Conservation (phyloP, 2,797 vertebrate species). For the Enteromius thamalakanensis region DNA sequence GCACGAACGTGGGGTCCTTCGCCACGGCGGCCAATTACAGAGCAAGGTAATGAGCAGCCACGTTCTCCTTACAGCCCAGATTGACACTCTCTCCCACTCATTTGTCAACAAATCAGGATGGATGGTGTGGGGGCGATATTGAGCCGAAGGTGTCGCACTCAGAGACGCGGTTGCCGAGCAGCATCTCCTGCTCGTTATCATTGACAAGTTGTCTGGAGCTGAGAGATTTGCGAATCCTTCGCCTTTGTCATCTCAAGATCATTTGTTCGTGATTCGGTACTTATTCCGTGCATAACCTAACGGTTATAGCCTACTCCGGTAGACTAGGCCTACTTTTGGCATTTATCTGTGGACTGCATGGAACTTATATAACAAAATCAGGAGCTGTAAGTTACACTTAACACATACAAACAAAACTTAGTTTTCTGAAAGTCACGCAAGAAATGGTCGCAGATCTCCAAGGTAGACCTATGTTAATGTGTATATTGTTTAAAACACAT, state of each 20-base stretch:
- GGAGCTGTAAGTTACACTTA: constrained; percentile 17
- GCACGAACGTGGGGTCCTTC: constrained; percentile 70
- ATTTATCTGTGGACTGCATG: constrained; percentile 40
- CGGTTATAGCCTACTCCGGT: constrained; percentile 34
- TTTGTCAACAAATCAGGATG: constrained; percentile 84
- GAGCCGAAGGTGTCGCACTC: constrained; percentile 76
- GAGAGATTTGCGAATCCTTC: constrained; percentile 55
- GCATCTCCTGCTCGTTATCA: constrained; percentile 61
- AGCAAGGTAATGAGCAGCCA: constrained; percentile 78
- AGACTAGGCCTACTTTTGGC: constrained; percentile 45
- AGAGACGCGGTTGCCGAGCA: constrained; percentile 45
- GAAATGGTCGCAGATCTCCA: neutral
- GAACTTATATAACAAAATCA: constrained; percentile 32
- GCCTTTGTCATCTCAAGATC: constrained; percentile 55
- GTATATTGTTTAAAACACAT: constrained; percentile 2
- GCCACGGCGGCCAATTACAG: constrained; percentile 80
- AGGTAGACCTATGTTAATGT: neutral
- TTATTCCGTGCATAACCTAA: constrained; percentile 40
- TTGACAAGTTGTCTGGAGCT: constrained; percentile 60
- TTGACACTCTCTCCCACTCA: constrained; percentile 84
- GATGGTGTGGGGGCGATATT: constrained; percentile 81
- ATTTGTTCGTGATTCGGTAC: constrained; percentile 37
- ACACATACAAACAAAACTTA: constrained; percentile 23
- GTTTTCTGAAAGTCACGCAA: neutral
- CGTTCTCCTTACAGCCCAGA: constrained; percentile 69